Conservation (phyloP, 2,113 vertebrate species). For the Okapia johnstoni region DNA sequence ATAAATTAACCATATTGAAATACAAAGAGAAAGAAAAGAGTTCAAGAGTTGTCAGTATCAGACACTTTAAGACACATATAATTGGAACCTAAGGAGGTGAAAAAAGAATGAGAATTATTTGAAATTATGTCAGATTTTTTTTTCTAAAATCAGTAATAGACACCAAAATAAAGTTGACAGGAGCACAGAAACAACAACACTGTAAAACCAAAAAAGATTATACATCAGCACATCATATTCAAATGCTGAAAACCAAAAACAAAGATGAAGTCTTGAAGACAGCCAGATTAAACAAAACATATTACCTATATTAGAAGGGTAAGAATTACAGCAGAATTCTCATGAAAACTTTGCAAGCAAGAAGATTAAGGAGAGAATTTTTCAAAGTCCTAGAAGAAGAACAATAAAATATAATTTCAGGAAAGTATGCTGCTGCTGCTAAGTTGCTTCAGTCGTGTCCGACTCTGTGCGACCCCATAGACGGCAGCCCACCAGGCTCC, state of each 20-base stretch:
- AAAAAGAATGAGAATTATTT: neutral
- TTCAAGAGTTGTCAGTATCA: neutral
- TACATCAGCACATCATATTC: neutral
- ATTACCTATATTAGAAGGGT: neutral
- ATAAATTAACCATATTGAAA: neutral
- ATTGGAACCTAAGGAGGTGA: neutral
- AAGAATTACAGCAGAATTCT: neutral
- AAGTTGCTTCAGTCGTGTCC: too few species aligned
- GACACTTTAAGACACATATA: neutral
- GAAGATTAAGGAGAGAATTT: neutral
- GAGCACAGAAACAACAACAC: neutral
- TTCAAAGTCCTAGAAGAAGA: neutral
- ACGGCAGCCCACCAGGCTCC: too few species aligned
- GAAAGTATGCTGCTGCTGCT: too few species aligned
- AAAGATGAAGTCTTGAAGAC: neutral
- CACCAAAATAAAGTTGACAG: neutral
- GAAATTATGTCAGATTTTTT: neutral
- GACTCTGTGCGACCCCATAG: too few species aligned
- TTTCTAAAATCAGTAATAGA: neutral
- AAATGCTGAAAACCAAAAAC: neutral
- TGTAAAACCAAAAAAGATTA: neutral
- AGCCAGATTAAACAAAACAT: neutral
- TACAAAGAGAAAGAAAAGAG: neutral
- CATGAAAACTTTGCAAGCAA: neutral
- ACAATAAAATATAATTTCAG: neutral